A percentile compares a stretch with the other conserved stretches of the same genome.
Conservation (phyloP, 1,140 invertebrate species). For the Drosophila lowei region DNA sequence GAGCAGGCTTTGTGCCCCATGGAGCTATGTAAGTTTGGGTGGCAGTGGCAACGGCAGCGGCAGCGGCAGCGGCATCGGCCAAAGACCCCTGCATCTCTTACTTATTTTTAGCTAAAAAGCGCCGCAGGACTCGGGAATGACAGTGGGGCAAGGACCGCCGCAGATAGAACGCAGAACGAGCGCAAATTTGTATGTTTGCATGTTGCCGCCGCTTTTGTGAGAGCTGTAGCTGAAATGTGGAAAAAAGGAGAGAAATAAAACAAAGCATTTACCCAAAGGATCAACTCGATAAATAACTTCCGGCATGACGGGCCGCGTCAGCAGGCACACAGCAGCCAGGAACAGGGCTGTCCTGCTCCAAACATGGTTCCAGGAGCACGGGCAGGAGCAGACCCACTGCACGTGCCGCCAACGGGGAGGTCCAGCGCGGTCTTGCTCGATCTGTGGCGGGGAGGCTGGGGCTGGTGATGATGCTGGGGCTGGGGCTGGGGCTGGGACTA, state of each 20-base stretch:
- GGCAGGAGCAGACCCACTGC: slow-evolving; percentile 26
- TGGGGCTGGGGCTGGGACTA: too few species aligned
- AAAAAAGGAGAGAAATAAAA: slow-evolving; percentile 55
- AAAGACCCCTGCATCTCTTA: slow-evolving; percentile 6
- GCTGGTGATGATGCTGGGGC: slow-evolving; percentile 2
- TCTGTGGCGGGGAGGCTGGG: neutral
- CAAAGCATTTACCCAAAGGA: slow-evolving; percentile 79
- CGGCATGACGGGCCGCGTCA: slow-evolving; percentile 69
- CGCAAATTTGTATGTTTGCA: slow-evolving; percentile 23
- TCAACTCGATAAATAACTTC: slow-evolving; percentile 80
- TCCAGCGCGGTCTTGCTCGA: neutral
- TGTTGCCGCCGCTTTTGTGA: slow-evolving; percentile 16
- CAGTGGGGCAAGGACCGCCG: too few species aligned
- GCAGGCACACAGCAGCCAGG: slow-evolving; percentile 55
- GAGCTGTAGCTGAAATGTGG: slow-evolving; percentile 32
- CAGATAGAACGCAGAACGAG: slow-evolving; percentile 43
- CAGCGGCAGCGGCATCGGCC: too few species aligned
- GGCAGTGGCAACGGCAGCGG: neutral
- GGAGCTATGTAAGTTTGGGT: slow-evolving; percentile 27
- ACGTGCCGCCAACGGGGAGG: slow-evolving; percentile 51
- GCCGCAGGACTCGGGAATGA: slow-evolving; percentile 7
- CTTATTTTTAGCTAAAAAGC: slow-evolving; percentile 49
- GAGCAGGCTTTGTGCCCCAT: neutral
- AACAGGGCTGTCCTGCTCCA: slow-evolving; percentile 51
- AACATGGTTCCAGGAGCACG: slow-evolving; percentile 38